Evolutionary conservation across 2,113 vertebrate species (phyloP), one percentile per base, ranked within the genome.

Genomic region (Naja naja): DNA sequence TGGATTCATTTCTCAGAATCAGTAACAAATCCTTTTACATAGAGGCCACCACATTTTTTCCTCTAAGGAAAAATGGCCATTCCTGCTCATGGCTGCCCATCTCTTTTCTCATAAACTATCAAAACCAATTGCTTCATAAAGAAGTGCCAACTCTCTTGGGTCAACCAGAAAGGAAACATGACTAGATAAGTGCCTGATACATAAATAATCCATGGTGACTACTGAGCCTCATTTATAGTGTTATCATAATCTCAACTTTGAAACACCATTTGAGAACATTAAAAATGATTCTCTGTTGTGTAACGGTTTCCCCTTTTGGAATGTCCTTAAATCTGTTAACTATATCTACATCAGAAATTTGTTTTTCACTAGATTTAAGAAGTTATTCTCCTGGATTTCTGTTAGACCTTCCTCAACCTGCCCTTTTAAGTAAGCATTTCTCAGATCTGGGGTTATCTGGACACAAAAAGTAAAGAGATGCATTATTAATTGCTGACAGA

Each of bases 401-500:
- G 12, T 43, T 34, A 49, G 47, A 90, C 10, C 9, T 90, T 64
- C 64, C 11, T 25, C n/a, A 90, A 52, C 22, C 89, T 54, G 30
- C 49, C 60, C 89, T 39, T 90, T 90, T 39, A 90, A 53, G 10
- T 4, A 43, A 90, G 49, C 22, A 81, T 34, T 52, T 81, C 22
- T 54, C 89, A 90, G 47, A 90, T 30, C 47, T 30, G 30, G 34
- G 45, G 27, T 49, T 90, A 30, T 74, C 45, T 52, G 27, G 45
- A 53, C 30, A 47, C 60, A 49, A 90, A 69, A 52, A 90, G 30
- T 52, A 90, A n/a, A 39, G 45, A n/a, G 60, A 90, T 69, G 14
- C 58, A 90, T 74, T 90, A 90, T 90, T 90, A 90, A 90, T 74
- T 58, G 58, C 69, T 47, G 64, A 34, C 58, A 74, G 30, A 39